phyloP scores from a whole-genome alignment of 2,797 vertebrate genomes.

The Jordanella pulchra region DNA sequence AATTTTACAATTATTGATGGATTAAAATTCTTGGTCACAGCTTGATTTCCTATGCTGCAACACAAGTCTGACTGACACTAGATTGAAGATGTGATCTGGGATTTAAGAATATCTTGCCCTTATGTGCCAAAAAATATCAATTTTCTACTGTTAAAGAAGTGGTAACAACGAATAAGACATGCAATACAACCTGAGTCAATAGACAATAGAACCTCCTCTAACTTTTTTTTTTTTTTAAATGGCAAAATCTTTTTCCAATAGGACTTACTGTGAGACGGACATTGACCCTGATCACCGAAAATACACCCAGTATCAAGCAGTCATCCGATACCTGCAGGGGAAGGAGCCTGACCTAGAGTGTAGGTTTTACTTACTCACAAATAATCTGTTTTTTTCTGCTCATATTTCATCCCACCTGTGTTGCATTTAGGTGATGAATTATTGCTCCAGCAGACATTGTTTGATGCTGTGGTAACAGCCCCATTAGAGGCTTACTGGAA shows the following conservation, averaged over 20 bases:
- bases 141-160: not conserved
- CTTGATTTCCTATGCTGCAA: too few relatives aligned
- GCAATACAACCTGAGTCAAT: not conserved
- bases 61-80: too few relatives aligned
- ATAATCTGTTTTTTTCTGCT: not conserved
- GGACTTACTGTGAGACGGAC: conserved; percentile 96
- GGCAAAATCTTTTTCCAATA: conserved; percentile 48
- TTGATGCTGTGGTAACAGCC: conserved; percentile 93
- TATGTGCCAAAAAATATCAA: too few relatives aligned
- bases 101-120: not conserved
- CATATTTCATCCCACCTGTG: not conserved
- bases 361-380: conserved; percentile 45
- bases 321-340: conserved; percentile 87
- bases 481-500: conserved; percentile 97
- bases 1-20: too few relatives aligned
- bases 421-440: conserved; percentile 86
- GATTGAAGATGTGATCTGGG: too few relatives aligned
- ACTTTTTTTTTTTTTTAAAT: not conserved
- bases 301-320: conserved; percentile 88
- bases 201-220: too few relatives aligned
- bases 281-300: conserved; percentile 91
- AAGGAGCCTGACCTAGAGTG: conserved; percentile 91
- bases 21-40: too few relatives aligned
- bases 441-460: conserved; percentile 89
- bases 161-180: not conserved